Percentiles rank a stretch among this genome's conserved stretches.
Conservation (phyloP, 1,140 invertebrate genomes). For the Drosophila trapezifrons region DNA sequence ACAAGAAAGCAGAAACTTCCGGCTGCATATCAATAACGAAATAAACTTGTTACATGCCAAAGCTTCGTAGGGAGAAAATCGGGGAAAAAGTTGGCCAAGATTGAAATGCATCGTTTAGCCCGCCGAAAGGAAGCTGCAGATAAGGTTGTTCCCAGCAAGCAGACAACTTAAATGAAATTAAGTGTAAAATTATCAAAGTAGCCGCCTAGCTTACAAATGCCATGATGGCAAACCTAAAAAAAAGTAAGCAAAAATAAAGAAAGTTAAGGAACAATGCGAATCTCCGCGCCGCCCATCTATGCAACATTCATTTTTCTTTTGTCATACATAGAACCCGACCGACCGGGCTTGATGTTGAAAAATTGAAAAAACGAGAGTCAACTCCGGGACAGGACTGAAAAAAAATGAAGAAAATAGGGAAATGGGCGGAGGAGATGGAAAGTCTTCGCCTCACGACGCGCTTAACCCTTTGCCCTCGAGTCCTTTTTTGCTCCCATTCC, state of each 20-base stretch:
- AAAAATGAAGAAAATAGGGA: constrained; percentile 20
- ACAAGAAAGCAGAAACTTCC: constrained; percentile 53
- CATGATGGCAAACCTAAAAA: constrained; percentile 29
- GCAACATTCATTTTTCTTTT: constrained; percentile 79
- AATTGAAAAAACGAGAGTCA: constrained; percentile 80
- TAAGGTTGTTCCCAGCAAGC: neutral
- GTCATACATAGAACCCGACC: constrained; percentile 42
- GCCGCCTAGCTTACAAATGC: constrained; percentile 25
- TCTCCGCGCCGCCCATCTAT: constrained; percentile 63
- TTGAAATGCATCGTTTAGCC: constrained; percentile 33
- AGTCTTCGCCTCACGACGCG: constrained; percentile 58
- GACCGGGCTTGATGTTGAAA: constrained; percentile 70
- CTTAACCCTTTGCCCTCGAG: constrained; percentile 63
- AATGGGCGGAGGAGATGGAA: constrained; percentile 28
- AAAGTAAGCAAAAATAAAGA: neutral
- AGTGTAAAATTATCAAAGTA: constrained; percentile 74
- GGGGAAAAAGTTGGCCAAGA: constrained; percentile 9
- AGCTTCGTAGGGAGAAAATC: constrained; percentile 9
- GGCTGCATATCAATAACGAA: constrained; percentile 66
- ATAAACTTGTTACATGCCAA: constrained; percentile 53
- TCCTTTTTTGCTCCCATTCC: constrained; percentile 23
- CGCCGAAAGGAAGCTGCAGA: neutral
- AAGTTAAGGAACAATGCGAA: constrained; percentile 29
- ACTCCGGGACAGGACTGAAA: constrained; percentile 23
- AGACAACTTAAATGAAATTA: constrained; percentile 68